A percentile compares a stretch with the other conserved stretches of the same genome.
Conservation (phyloP, 2,797 vertebrate genomes). For the Urocyon cinereoargenteus region DNA sequence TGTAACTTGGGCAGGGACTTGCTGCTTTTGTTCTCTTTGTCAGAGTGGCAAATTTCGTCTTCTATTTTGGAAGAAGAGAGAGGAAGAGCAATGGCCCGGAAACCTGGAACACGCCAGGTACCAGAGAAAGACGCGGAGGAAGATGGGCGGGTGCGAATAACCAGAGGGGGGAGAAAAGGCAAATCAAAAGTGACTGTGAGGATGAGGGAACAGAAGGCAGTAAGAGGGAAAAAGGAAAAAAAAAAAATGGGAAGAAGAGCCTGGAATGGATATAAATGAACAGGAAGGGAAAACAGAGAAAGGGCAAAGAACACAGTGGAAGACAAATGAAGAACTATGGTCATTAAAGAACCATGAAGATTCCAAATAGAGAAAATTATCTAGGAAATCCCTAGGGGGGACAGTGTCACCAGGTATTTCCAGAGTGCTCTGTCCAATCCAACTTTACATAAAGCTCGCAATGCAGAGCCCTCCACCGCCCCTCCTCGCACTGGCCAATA, state of each 20-base stretch:
- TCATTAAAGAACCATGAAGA: background rate
- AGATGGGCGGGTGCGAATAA: background rate
- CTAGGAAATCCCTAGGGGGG: background rate
- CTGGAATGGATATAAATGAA: background rate
- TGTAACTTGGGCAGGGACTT: constrained; percentile 75
- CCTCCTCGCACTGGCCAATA: background rate
- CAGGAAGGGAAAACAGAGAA: background rate
- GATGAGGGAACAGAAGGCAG: too few species aligned
- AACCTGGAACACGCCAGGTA: background rate
- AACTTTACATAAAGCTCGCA: background rate
- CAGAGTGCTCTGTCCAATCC: background rate
- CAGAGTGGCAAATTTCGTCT: constrained; percentile 66
- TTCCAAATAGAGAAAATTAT: too few species aligned
- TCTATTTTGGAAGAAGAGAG: constrained; percentile 50
- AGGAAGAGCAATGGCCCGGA: background rate
- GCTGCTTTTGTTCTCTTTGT: constrained; percentile 75
- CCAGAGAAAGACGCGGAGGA: background rate
- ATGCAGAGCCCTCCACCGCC: background rate
- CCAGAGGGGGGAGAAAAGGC: background rate
- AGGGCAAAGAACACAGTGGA: background rate
- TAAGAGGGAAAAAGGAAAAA: accelerated
- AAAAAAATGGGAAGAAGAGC: background rate
- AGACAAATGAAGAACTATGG: background rate
- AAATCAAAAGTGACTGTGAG: background rate
- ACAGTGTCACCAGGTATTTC: background rate